A percentile compares a stretch with the other conserved stretches of the same genome.
Evolutionary conservation across 2,797 vertebrate species (phyloP).

Genomic region (Potorous gilbertii): DNA sequence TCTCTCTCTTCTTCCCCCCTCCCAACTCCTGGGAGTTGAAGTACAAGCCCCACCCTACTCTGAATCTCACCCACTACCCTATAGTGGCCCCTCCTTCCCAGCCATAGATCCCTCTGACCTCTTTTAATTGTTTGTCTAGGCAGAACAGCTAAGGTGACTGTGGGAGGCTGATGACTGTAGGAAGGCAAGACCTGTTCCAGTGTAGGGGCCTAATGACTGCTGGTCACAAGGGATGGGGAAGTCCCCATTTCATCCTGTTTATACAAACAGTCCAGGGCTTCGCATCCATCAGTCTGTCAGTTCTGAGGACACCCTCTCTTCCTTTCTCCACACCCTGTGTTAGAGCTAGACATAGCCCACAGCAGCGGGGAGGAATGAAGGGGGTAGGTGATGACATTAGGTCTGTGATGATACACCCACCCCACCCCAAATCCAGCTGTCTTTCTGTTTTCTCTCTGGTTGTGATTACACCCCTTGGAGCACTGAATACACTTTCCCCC

Average conservation of each 20-base stretch:
- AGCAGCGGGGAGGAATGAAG: neutral
- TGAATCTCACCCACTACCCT: neutral
- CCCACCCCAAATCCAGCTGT: conserved; percentile 6
- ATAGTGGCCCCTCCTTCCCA: conserved; percentile 21
- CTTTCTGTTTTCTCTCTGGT: neutral
- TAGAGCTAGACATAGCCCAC: conserved; percentile 34
- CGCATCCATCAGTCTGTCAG: conserved; percentile 44
- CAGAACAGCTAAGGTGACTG: neutral
- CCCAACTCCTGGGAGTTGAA: neutral
- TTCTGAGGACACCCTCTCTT: conserved; percentile 35
- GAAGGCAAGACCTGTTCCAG: conserved; percentile 37
- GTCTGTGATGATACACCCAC: neutral
- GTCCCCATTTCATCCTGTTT: conserved; percentile 69
- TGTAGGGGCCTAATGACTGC: conserved; percentile 4
- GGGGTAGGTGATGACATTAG: conserved; percentile 46
- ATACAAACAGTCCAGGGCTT: conserved; percentile 68
- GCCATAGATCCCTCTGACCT: conserved; percentile 44
- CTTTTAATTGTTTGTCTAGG: conserved; percentile 42
- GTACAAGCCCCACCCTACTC: neutral
- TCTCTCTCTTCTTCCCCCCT: neutral
- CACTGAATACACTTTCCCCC: neutral
- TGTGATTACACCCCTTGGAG: neutral
- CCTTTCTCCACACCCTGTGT: neutral
- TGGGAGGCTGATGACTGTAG: conserved; percentile 32
- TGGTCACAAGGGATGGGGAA: conserved; percentile 59